Evolutionary conservation across 1,140 invertebrate genomes (phyloP).

Genomic region (Cecropterus lyciades): DNA sequence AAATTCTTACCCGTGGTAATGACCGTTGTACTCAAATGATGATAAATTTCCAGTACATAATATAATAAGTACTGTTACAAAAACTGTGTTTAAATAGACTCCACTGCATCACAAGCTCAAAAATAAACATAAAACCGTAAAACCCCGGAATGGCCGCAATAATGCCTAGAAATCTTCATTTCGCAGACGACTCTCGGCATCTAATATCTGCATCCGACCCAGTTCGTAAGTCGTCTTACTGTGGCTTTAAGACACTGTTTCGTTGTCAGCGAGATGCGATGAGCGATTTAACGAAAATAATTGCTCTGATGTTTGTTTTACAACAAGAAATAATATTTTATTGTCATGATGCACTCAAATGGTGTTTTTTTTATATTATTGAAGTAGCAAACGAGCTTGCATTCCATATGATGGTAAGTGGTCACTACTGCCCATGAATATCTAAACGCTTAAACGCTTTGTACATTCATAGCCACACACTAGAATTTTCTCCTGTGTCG

Average conservation of each 20-base stretch:
- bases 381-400: no score
- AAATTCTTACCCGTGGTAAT: no score
- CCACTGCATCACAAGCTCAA: slow-evolving; percentile 10
- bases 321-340: not conserved
- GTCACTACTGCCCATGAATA: no score
- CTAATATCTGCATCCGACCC: slow-evolving; percentile 36
- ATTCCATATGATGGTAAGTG: no score
- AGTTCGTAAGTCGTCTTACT: slow-evolving; percentile 36
- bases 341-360: not conserved
- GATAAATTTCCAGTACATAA: no score
- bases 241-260: not conserved
- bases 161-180: slow-evolving; percentile 36
- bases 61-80: not conserved
- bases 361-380: no score
- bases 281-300: not conserved
- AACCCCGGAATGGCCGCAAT: slow-evolving; percentile 28
- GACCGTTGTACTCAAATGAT: no score
- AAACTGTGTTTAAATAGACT: slow-evolving; percentile 1
- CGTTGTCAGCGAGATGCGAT: not conserved
- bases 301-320: not conserved
- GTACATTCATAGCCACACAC: no score
- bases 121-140: slow-evolving; percentile 20
- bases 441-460: no score
- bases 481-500: no score
- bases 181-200: slow-evolving; percentile 32